A percentile compares a stretch with the other conserved stretches of the same genome.
Evolutionary conservation across 1,140 invertebrate genomes (phyloP).

Genomic region (Polypedilum pembai): DNA sequence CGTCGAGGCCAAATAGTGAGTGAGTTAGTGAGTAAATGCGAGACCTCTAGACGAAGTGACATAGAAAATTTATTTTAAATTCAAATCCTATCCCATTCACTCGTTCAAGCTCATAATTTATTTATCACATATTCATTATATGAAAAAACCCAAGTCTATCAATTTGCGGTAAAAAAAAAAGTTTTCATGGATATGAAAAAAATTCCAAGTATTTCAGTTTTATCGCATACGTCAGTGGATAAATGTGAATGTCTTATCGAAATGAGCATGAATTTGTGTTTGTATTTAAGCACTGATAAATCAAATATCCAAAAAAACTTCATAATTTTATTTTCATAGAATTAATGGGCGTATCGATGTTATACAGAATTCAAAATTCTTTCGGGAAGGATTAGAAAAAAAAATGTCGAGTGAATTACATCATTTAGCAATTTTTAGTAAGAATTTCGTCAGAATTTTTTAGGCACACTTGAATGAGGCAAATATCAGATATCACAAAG

Average conservation of each 20-base stretch:
- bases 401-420: background rate
- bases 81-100: too few species aligned
- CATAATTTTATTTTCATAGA: background rate
- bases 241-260: background rate
- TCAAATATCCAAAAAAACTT: background rate
- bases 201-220: background rate
- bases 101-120: background rate
- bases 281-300: background rate
- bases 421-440: background rate
- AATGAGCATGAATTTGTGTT: background rate
- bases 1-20: background rate
- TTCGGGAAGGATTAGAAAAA: background rate
- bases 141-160: too few species aligned
- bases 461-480: background rate
- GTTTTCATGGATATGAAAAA: background rate
- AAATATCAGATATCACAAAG: background rate
- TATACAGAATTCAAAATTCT: too few species aligned
- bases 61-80: background rate
- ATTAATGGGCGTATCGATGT: background rate
- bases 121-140: too few species aligned
- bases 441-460: background rate
- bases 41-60: constrained; percentile 4
- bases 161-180: too few species aligned
- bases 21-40: background rate
- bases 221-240: constrained; percentile 1